These are phyloP conservation scores for Lypha dubia DNA, from an alignment of 2,888 invertebrate genomes.

Conservation along the genomic window DNA sequence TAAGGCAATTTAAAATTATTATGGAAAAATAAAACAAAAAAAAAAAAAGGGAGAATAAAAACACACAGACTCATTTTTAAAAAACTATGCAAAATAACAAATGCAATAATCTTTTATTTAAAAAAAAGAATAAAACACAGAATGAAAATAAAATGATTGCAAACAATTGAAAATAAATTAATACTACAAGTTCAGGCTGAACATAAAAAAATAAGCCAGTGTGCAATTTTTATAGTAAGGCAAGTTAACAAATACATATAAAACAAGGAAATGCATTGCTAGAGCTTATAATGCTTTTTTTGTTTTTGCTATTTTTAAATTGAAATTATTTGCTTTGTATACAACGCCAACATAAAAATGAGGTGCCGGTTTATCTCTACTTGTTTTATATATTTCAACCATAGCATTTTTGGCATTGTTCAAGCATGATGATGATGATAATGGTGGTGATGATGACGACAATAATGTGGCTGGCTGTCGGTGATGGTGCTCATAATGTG, in stretches of 20 bases:
- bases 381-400: too few relatives aligned
- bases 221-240: background rate
- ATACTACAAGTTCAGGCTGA: background rate
- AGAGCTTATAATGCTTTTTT: constrained; percentile 26
- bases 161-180: constrained; percentile 5
- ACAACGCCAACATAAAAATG: background rate
- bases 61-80: too few relatives aligned
- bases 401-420: constrained; percentile 19
- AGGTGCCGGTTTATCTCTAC: constrained; percentile 33
- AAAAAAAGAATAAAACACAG: background rate
- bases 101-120: constrained; percentile 45
- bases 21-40: constrained; percentile 44
- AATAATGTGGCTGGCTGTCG: background rate
- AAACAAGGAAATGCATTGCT: background rate
- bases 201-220: background rate
- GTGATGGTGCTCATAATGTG: constrained; percentile 55
- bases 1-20: constrained; percentile 55
- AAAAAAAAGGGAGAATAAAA: background rate
- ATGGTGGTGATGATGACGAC: constrained; percentile 21
- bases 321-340: constrained; percentile 23
- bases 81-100: constrained; percentile 36
- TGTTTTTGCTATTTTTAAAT: background rate
- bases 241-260: background rate
- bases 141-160: background rate
- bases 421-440: constrained; percentile 32